These are phyloP conservation scores for Thelaira solivaga DNA, from an alignment of 2,888 invertebrate genomes.

Conservation along the genomic window DNA sequence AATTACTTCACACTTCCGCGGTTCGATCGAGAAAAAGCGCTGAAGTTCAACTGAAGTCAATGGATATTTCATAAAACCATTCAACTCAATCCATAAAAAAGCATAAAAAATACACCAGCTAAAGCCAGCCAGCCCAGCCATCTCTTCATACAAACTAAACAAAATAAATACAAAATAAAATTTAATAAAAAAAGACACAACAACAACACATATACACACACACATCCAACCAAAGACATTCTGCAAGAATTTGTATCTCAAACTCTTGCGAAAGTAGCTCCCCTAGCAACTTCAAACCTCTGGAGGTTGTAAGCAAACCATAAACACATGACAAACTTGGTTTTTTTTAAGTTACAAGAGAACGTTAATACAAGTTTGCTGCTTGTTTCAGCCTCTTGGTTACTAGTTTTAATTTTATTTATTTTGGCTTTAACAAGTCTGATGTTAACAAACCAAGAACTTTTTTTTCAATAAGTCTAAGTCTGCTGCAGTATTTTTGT, in stretches of 20 bases:
- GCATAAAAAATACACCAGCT: constrained; percentile 46
- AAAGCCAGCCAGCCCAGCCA: constrained; percentile 18
- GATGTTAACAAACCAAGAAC: constrained; percentile 40
- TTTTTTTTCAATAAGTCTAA: constrained; percentile 7
- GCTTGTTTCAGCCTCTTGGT: background rate
- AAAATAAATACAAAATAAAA: constrained; percentile 30
- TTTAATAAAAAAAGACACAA: constrained; percentile 25
- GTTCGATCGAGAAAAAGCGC: constrained; percentile 72
- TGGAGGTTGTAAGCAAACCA: constrained; percentile 35
- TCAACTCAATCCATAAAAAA: constrained; percentile 63
- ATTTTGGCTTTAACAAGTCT: background rate
- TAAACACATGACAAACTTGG: constrained; percentile 16
- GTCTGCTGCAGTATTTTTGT: background rate
- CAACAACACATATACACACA: too few species aligned
- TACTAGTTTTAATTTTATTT: constrained; percentile 3
- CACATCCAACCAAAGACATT: too few species aligned
- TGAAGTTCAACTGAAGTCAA: constrained; percentile 72
- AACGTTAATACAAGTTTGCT: background rate
- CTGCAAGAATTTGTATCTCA: constrained; percentile 40
- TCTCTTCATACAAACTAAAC: constrained; percentile 27
- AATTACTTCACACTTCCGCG: constrained; percentile 62
- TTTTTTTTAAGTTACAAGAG: background rate
- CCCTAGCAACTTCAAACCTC: constrained; percentile 9
- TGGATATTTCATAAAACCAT: constrained; percentile 65
- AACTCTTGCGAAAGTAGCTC: background rate